Conservation (phyloP, 1,140 invertebrate genomes). For the Oryzaephilus surinamensis region DNA sequence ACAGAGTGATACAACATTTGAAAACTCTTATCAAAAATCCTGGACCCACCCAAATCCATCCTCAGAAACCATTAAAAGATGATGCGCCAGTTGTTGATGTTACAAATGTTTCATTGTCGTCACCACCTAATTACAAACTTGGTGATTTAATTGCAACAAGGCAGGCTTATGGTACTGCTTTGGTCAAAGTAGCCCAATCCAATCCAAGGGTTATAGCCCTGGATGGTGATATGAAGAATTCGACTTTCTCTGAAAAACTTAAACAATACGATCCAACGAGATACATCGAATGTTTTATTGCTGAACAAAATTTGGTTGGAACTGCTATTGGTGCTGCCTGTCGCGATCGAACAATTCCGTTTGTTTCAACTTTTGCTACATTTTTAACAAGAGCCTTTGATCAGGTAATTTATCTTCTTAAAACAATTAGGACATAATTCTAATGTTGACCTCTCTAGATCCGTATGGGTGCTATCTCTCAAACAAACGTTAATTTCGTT, state of each 20-base stretch:
- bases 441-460: slow-evolving; percentile 48
- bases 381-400: slow-evolving; percentile 96
- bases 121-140: slow-evolving; percentile 75
- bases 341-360: slow-evolving; percentile 78
- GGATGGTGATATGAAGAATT: slow-evolving; percentile 98
- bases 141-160: slow-evolving; percentile 83
- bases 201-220: slow-evolving; percentile 81
- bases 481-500: slow-evolving; percentile 93
- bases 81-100: slow-evolving; percentile 65
- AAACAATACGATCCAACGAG: slow-evolving; percentile 61
- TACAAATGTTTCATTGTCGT: slow-evolving; percentile 63
- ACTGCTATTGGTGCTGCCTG: slow-evolving; percentile 90
- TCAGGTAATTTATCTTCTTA: slow-evolving; percentile 49
- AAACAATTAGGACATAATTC: background rate
- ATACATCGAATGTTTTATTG: slow-evolving; percentile 97
- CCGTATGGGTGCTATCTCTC: slow-evolving; percentile 97
- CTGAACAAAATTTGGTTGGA: slow-evolving; percentile 96
- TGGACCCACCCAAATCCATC: slow-evolving; percentile 43
- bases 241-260: slow-evolving; percentile 91
- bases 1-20: slow-evolving; percentile 62
- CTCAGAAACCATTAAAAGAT: slow-evolving; percentile 54
- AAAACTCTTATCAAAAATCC: slow-evolving; percentile 53
- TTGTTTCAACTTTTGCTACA: slow-evolving; percentile 94
- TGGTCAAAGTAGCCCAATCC: slow-evolving; percentile 79
- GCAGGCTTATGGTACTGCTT: slow-evolving; percentile 85